Evolutionary conservation across 1,140 invertebrate genomes (phyloP).

Genomic region (Drosophila virilis): DNA sequence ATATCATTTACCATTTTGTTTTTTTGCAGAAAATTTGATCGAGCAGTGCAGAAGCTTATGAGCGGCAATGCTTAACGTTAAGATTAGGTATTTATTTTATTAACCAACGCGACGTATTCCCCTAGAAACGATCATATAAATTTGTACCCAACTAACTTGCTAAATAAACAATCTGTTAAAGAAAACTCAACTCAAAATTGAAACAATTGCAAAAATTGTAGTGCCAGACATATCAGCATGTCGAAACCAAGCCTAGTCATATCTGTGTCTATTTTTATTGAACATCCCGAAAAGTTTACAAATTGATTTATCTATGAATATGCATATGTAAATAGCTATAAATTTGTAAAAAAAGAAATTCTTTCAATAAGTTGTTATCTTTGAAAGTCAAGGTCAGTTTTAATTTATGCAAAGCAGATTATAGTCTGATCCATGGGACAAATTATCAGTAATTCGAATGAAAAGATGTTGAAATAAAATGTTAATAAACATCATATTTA

Average conservation of each 20-base stretch:
- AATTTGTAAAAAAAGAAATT: not conserved
- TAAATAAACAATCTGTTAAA: not conserved
- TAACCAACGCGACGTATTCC: not conserved
- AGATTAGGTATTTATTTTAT: not conserved
- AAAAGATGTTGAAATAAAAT: not conserved
- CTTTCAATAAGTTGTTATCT: too few species aligned
- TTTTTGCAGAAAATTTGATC: conserved; percentile 88
- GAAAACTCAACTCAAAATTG: too few species aligned
- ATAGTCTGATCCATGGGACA: too few species aligned
- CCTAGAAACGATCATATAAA: not conserved
- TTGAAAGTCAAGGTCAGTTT: conserved; percentile 7
- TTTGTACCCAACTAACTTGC: not conserved
- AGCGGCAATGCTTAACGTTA: conserved; percentile 81
- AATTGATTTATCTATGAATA: not conserved
- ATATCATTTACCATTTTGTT: conserved; percentile 23
- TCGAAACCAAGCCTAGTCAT: too few species aligned
- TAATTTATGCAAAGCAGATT: not conserved
- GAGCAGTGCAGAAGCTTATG: conserved; percentile 87
- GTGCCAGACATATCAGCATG: too few species aligned
- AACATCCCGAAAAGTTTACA: not conserved
- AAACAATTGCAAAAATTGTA: too few species aligned
- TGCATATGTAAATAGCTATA: not conserved
- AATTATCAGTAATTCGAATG: too few species aligned
- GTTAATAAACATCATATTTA: not conserved
- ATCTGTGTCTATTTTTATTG: not conserved